These are phyloP conservation scores for Crenuchus spilurus DNA, from an alignment of 2,797 vertebrate genomes.

Conservation along the genomic window DNA sequence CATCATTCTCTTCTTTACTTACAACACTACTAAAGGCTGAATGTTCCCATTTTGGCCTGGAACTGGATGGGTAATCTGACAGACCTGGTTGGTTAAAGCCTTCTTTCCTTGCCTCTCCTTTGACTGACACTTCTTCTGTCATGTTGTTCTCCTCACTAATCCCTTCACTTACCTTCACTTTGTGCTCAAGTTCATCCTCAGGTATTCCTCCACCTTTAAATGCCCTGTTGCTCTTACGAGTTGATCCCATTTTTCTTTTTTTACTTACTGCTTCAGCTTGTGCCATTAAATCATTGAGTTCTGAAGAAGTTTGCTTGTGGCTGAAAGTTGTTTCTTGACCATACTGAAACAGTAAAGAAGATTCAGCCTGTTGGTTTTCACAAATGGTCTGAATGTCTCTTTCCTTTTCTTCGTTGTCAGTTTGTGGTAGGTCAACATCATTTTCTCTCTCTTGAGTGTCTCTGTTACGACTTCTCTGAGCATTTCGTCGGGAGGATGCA, in stretches of 20 bases:
- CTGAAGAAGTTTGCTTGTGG: constrained; percentile 20
- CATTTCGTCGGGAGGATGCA: constrained; percentile 64
- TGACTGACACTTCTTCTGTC: constrained; percentile 13
- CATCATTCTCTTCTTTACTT: background rate
- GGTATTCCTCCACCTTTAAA: constrained; percentile 25
- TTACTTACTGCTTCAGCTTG: constrained; percentile 39
- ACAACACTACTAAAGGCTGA: background rate
- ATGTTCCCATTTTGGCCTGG: background rate
- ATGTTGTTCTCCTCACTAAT: constrained; percentile 14
- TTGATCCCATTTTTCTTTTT: constrained; percentile 73
- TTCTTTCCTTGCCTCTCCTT: constrained; percentile 34
- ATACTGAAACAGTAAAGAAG: constrained; percentile 8
- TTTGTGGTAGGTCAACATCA: constrained; percentile 23
- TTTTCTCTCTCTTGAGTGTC: constrained; percentile 37
- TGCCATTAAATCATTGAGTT: constrained; percentile 1
- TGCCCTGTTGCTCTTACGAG: constrained; percentile 55
- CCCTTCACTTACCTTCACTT: constrained; percentile 22
- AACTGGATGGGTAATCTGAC: background rate
- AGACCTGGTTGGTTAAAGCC: background rate
- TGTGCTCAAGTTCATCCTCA: constrained; percentile 11
- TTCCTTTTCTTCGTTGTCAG: constrained; percentile 18
- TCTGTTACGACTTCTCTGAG: constrained; percentile 18
- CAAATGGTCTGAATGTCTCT: constrained; percentile 19
- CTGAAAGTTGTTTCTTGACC: constrained; percentile 1
- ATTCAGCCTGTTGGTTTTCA: constrained; percentile 15